A percentile compares a stretch with the other conserved stretches of the same genome.
phyloP scores from a whole-genome alignment of 1,140 invertebrate genomes.

The Drosophila rufa region DNA sequence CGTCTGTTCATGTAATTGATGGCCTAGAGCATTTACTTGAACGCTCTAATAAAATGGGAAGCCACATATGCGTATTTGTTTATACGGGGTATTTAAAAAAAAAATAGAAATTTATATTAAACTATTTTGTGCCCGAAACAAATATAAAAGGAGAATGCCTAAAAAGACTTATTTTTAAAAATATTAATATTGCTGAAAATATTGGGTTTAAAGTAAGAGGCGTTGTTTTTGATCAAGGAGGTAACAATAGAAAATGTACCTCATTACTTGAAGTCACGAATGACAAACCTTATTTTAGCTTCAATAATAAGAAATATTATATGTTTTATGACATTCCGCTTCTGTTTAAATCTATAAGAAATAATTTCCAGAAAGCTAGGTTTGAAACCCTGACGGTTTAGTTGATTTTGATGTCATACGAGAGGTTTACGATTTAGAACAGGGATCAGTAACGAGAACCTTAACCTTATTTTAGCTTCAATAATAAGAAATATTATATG shows the following conservation, averaged over 20 bases:
- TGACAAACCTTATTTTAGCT: not conserved
- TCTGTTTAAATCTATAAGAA: conserved; percentile 6
- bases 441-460: too few species aligned
- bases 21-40: conserved; percentile 5
- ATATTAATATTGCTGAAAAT: conserved; percentile 2
- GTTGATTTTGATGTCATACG: conserved; percentile 1
- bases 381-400: conserved; percentile 1
- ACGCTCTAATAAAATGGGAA: conserved; percentile 2
- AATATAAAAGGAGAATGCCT: too few species aligned
- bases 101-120: conserved; percentile 3
- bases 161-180: not conserved
- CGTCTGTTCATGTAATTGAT: not conserved
- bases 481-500: not conserved
- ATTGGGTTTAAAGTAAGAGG: conserved; percentile 1
- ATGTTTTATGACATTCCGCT: conserved; percentile 1
- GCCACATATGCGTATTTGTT: not conserved
- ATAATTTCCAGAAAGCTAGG: conserved; percentile 3
- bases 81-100: conserved; percentile 4
- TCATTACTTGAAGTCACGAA: conserved; percentile 1
- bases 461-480: not conserved
- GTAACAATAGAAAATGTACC: conserved; percentile 5
- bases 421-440: too few species aligned
- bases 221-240: conserved; percentile 3
- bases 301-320: not conserved
- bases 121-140: not conserved